Base-by-base conservation (phyloP, 1,140 invertebrate species). In the Dreissena rostriformis region DNA sequence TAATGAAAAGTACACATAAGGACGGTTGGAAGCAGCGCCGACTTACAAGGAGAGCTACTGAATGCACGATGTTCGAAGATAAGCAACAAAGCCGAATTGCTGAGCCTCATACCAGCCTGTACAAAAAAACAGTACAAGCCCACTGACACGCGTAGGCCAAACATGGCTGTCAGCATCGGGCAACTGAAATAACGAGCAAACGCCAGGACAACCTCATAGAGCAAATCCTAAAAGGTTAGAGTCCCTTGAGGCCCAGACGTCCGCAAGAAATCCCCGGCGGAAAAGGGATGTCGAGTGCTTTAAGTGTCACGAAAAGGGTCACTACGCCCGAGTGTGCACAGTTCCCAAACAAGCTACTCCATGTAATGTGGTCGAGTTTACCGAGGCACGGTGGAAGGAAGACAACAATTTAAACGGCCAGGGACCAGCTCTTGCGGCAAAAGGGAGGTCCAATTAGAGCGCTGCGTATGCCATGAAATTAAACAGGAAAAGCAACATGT, bases 331-430 rank as follows among this genome's bases (percentile, higher is more conserved):
- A 67, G 49, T 5, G 19, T 65, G 29, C 29, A 14, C 51, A 63
- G 24, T 24, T 39, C 26, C 14, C 12, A 78, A 78, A 6, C 22
- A 39, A 26, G 52, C 39, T 39, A 8, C 39, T 39, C 39, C 39
- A 70, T 1, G 10, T n/a, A 14, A 19, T 0, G 8, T 8, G 28
- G 12, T 39, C 8, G 19, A 14, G 19, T n/a, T 11, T 10, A 79
- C 4, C 17, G 28, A 49, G 6, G 15, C n/a, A 52, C 7, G 29
- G 29, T 51, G 39, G 11, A 55, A 11, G 19, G 22, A 12, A 24
- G 53, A 22, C 11, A 63, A n/a, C 22, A 10, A 19, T 80, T 80
- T 79, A 79, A 79, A 79, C 76, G 51, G 15, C 61, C 61, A 26
- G 14, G 65, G 76, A 55, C 76, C 65, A 22, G n/a, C 76, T 26